Conservation (phyloP, 2,888 invertebrate species). For the Drosophila atripex region DNA sequence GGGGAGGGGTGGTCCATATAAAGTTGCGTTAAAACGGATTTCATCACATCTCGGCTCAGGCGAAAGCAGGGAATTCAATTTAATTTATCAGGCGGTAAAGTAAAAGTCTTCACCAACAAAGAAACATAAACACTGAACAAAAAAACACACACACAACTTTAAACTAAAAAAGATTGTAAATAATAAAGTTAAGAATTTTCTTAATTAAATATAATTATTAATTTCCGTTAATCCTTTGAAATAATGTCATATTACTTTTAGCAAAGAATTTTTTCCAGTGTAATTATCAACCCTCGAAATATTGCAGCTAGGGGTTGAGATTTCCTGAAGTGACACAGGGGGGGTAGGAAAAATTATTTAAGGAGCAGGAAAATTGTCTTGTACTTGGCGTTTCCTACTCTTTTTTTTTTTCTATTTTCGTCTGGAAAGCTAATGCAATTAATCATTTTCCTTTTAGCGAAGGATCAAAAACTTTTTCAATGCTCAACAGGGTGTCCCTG, state of each 20-base stretch:
- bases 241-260: no score
- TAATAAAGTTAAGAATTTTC: no score
- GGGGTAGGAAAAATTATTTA: conserved; percentile 19
- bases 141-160: neutral
- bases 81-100: conserved; percentile 64
- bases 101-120: conserved; percentile 45
- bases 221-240: no score
- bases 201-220: no score
- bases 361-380: conserved; percentile 32
- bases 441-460: conserved; percentile 57
- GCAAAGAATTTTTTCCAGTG: neutral
- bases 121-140: neutral
- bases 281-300: conserved; percentile 27
- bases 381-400: conserved; percentile 14
- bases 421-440: conserved; percentile 55
- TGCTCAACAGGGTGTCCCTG: conserved; percentile 14
- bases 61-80: conserved; percentile 66
- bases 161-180: no score
- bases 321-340: neutral
- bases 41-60: conserved; percentile 49
- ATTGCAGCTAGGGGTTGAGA: conserved; percentile 1
- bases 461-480: conserved; percentile 21
- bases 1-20: conserved; percentile 18
- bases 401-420: conserved; percentile 1
- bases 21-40: conserved; percentile 76